Evolutionary conservation across 2,888 invertebrate species (phyloP).

Genomic region (Eristalis intricaria): DNA sequence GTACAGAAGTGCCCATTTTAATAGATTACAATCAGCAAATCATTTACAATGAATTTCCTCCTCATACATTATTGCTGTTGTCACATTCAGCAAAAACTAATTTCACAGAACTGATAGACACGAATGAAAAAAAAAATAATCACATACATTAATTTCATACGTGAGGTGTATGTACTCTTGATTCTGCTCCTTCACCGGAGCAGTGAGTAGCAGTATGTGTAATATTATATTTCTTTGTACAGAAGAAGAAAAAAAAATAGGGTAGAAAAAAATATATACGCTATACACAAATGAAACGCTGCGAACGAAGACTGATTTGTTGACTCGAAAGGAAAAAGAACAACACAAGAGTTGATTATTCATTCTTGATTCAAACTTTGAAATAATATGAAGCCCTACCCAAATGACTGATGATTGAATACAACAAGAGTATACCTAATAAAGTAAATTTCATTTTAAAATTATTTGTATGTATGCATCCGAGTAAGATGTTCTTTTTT

Average conservation of each 20-base stretch:
- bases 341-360: constrained; percentile 28
- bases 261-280: neutral
- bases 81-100: constrained; percentile 23
- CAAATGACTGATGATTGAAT: constrained; percentile 24
- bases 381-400: constrained; percentile 54
- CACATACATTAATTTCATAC: constrained; percentile 22
- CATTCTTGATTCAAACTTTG: constrained; percentile 11
- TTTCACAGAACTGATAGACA: constrained; percentile 9
- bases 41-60: neutral
- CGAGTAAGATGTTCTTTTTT: constrained; percentile 13
- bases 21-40: constrained; percentile 16
- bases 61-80: neutral
- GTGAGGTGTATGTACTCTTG: constrained; percentile 6
- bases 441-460: constrained; percentile 34
- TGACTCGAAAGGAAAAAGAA: constrained; percentile 1
- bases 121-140: constrained; percentile 21
- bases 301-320: constrained; percentile 13
- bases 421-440: constrained; percentile 18
- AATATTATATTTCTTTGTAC: neutral
- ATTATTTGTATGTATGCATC: constrained; percentile 55
- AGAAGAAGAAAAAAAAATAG: neutral
- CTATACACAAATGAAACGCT: neutral
- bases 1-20: constrained; percentile 1
- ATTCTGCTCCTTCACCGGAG: neutral
- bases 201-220: neutral